phyloP scores from a whole-genome alignment of 2,113 vertebrate genomes.

The Anolis carolinensis region DNA sequence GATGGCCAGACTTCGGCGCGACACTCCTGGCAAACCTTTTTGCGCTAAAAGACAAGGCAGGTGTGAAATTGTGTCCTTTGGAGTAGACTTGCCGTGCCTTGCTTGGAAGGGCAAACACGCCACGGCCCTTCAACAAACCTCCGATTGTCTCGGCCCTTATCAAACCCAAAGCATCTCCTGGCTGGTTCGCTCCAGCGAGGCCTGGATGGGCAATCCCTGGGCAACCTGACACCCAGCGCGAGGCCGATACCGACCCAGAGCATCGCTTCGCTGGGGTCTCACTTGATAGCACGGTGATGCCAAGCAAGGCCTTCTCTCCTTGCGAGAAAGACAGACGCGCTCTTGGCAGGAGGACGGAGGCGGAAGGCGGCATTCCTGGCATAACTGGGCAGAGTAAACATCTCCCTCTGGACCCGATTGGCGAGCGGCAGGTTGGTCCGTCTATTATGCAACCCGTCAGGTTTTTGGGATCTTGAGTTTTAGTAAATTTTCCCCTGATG shows the following conservation, averaged over 20 bases:
- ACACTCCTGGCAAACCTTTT: too few species aligned
- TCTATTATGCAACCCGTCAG: not conserved
- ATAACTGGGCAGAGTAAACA: slow-evolving; percentile 10
- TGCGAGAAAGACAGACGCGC: not conserved
- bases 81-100: too few species aligned
- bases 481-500: too few species aligned
- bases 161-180: not conserved
- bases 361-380: slow-evolving; percentile 15
- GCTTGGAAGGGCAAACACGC: too few species aligned
- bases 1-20: too few species aligned
- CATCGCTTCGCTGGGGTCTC: not conserved
- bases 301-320: not conserved
- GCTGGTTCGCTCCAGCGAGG: not conserved
- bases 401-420: not conserved
- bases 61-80: too few species aligned
- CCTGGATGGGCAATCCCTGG: not conserved
- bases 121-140: not conserved
- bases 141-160: slow-evolving; percentile 2
- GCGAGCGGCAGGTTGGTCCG: not conserved
- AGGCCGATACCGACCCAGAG: not conserved
- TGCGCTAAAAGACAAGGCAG: too few species aligned
- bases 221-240: not conserved
- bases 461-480: not conserved
- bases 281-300: not conserved
- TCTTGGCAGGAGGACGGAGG: not conserved